These are phyloP conservation scores for Sesamia inferens DNA, from an alignment of 2,888 invertebrate species.

Conservation along the genomic window DNA sequence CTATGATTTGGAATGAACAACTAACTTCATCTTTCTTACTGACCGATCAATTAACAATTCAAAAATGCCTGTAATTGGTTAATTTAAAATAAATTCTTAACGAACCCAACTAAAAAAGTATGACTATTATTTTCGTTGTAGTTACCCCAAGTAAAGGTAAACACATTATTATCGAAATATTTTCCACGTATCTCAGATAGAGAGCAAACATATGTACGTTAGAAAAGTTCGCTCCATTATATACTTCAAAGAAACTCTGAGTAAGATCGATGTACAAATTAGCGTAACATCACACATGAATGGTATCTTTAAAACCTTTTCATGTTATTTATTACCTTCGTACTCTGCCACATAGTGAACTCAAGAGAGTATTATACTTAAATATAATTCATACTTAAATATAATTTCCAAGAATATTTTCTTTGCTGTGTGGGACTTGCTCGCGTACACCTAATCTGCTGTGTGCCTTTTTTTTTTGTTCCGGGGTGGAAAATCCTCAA, in stretches of 20 bases:
- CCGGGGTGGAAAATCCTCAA: too few species aligned
- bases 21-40: too few species aligned
- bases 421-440: background rate
- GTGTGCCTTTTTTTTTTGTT: too few species aligned
- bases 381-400: background rate
- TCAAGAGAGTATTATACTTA: background rate
- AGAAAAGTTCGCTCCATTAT: slow-evolving; percentile 21
- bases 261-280: slow-evolving; percentile 39
- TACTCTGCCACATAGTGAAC: background rate
- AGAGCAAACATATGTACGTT: slow-evolving; percentile 4
- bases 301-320: slow-evolving; percentile 23
- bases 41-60: too few species aligned
- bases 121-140: background rate
- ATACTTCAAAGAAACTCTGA: slow-evolving; percentile 33
- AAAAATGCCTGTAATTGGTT: too few species aligned
- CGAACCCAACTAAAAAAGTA: too few species aligned
- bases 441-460: background rate
- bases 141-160: slow-evolving; percentile 3
- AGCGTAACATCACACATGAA: slow-evolving; percentile 41
- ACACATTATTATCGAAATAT: background rate
- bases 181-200: background rate
- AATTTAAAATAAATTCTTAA: too few species aligned
- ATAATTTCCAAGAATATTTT: background rate
- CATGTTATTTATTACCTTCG: slow-evolving; percentile 3
- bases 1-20: too few species aligned